phyloP scores from a whole-genome alignment of 2,888 invertebrate genomes.

The Neoaliturus tenellus region DNA sequence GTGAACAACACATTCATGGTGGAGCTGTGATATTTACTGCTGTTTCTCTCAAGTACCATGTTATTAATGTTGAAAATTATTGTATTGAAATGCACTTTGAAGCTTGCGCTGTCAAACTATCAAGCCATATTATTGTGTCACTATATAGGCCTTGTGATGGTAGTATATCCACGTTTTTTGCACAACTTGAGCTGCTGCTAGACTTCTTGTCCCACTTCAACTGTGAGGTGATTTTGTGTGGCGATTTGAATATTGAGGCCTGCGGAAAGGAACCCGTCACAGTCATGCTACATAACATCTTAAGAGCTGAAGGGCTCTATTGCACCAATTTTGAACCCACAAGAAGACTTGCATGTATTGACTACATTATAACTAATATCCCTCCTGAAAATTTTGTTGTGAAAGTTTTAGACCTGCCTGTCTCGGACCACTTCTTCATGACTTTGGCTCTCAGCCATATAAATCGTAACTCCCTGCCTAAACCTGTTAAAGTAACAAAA shows the following conservation, averaged over 20 bases:
- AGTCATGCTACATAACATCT: background rate
- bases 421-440: background rate
- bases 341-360: background rate
- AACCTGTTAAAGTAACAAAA: background rate
- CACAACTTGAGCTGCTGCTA: no score
- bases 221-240: constrained; percentile 12
- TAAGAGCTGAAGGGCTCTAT: background rate
- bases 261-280: background rate
- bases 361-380: background rate
- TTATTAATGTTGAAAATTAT: no score
- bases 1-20: no score
- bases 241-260: constrained; percentile 25
- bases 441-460: background rate
- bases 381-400: background rate
- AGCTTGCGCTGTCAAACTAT: no score
- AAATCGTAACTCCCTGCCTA: background rate
- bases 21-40: no score
- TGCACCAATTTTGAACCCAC: background rate
- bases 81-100: no score
- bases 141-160: no score
- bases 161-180: no score
- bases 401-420: background rate
- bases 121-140: no score
- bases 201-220: background rate
- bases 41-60: no score